Base-by-base conservation (phyloP, 2,113 vertebrate species). In the Daboia siamensis region DNA sequence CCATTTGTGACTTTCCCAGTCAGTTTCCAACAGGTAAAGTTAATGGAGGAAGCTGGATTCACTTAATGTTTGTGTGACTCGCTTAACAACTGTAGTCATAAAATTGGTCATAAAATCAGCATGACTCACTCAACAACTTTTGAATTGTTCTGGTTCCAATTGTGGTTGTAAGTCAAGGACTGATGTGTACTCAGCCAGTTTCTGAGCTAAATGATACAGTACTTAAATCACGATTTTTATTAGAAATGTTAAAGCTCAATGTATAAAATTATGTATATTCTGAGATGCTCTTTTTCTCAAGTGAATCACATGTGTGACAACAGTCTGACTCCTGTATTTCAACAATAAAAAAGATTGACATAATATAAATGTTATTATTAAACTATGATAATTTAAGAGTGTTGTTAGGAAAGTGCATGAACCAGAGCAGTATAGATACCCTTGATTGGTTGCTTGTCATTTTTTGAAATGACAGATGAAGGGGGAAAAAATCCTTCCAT, bases 381-480 rank as follows among this genome's bases (percentile, higher is more conserved):
- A 80, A 39, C 15, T 39, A 33, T 33, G n/a, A 74, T 74, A 74
- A 33, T 74, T 89, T 74, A 84, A 95, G 24, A 12, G 55, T 1
- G 69, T 44, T 24, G 4, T 0, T 61, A 64, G 61, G n/a, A 9
- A 7, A 61, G 93, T 17, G 52, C 46, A 54, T 11, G 39, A 91
- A 69, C 0, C 90, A 24, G 61, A 64, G 57, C 21, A 33, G n/a
- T 13, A 44, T 74, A 29, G 39, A 15, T 55, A 23, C 84, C 93
- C 51, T 92, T 56, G 4, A n/a, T 93, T 94, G 84, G 59, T 92
- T 95, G 93, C 46, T 4, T 95, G 61, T 57, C 89, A 85, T 93
- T 91, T 64, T 89, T 90, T 91, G 95, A 96, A 96, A 55, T 97
- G 97, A 95, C 95, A 97, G 96, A 4, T 0, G 84, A 87, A 90